Evolutionary conservation across 1,140 invertebrate genomes (phyloP).

Genomic region (Caligus rogercresseyi): DNA sequence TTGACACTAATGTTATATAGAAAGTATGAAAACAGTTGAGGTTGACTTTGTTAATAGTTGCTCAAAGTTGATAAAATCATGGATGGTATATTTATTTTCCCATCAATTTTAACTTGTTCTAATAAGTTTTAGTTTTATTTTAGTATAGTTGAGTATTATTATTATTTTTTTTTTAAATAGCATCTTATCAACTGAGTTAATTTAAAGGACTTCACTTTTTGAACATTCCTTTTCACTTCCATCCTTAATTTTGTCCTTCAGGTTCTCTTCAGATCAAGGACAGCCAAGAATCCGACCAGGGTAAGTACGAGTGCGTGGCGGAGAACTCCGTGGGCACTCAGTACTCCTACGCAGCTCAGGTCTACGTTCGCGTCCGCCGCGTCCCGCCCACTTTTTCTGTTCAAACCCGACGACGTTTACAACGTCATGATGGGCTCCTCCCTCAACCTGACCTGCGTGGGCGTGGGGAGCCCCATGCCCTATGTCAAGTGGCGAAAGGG

Average conservation of each 20-base stretch:
- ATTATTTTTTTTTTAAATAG: too few relatives aligned
- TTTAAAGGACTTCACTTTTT: too few relatives aligned
- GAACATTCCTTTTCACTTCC: too few relatives aligned
- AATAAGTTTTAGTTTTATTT: too few relatives aligned
- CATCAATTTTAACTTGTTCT: too few relatives aligned
- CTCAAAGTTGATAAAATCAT: too few relatives aligned
- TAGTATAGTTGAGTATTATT: too few relatives aligned
- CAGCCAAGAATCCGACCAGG: slow-evolving; percentile 58
- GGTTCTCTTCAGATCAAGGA: slow-evolving; percentile 77
- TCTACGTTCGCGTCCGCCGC: slow-evolving; percentile 88
- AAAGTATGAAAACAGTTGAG: too few relatives aligned
- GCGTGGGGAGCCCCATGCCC: slow-evolving; percentile 91
- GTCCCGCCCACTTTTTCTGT: slow-evolving; percentile 86
- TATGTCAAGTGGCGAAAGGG: slow-evolving; percentile 87
- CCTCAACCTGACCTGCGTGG: slow-evolving; percentile 86
- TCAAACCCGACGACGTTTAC: slow-evolving; percentile 53
- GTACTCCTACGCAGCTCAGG: slow-evolving; percentile 63
- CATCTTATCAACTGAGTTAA: too few relatives aligned
- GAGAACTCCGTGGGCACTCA: slow-evolving; percentile 76
- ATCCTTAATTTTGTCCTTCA: slow-evolving; percentile 30
- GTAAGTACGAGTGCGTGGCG: slow-evolving; percentile 81
- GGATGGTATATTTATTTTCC: too few relatives aligned
- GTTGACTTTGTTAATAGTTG: too few relatives aligned
- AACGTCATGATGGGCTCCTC: slow-evolving; percentile 76
- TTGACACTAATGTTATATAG: too few relatives aligned